Evolutionary conservation across 2,113 vertebrate genomes (phyloP).

Genomic region (Peromyscus californicus): DNA sequence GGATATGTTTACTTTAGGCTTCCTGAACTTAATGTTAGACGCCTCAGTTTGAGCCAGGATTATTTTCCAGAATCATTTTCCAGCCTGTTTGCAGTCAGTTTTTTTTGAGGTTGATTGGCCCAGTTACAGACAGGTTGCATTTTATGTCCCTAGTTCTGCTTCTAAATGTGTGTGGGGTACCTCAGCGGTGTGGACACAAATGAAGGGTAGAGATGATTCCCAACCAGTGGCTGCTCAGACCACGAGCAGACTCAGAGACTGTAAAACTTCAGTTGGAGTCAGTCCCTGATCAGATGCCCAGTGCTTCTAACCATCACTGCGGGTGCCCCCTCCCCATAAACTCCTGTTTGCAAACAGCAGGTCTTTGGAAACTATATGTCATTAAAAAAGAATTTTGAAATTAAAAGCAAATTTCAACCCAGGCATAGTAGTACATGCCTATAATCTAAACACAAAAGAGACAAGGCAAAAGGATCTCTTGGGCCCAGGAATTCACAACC

Average conservation of each 20-base stretch:
- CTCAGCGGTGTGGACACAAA: neutral
- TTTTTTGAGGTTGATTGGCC: constrained; percentile 64
- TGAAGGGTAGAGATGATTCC: constrained; percentile 4
- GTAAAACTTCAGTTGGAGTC: neutral
- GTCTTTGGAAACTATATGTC: neutral
- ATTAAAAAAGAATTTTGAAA: constrained; percentile 33
- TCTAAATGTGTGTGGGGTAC: neutral
- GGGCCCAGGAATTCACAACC: neutral
- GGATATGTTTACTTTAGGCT: neutral
- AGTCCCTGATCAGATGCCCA: neutral
- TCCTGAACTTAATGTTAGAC: neutral
- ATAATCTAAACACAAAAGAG: neutral
- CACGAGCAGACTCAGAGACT: neutral
- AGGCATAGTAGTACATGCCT: neutral
- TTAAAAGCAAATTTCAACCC: neutral
- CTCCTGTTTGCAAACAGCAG: constrained; percentile 9
- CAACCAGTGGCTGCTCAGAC: constrained; percentile 22
- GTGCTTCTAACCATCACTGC: neutral
- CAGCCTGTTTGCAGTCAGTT: constrained; percentile 59
- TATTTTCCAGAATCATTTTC: constrained; percentile 33
- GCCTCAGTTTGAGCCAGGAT: constrained; percentile 4
- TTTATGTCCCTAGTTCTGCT: constrained; percentile 43
- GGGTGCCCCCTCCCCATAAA: neutral
- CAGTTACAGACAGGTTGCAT: constrained; percentile 43
- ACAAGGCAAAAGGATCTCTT: neutral